These are phyloP conservation scores for Xiphorhynchus elegans DNA, from an alignment of 2,113 vertebrate species.

Conservation along the genomic window DNA sequence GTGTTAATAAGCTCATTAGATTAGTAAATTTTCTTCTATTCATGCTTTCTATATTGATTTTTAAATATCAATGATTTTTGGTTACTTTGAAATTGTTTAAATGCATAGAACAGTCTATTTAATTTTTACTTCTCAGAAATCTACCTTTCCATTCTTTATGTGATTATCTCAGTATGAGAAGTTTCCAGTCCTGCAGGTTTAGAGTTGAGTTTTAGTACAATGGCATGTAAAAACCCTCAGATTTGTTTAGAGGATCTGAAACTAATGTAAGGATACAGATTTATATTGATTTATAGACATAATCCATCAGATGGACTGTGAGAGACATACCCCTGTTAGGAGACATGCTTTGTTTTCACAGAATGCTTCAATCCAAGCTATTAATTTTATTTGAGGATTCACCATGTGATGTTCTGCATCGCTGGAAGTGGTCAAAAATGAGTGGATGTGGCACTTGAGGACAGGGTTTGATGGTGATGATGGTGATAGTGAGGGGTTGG, in stretches of 20 bases:
- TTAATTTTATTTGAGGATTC: not conserved
- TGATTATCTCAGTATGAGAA: not conserved
- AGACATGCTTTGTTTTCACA: not conserved
- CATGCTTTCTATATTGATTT: not conserved
- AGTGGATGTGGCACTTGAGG: not conserved
- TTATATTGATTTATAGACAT: not conserved
- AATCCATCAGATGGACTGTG: not conserved
- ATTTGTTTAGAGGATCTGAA: not conserved
- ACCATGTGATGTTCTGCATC: not conserved
- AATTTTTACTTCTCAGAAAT: not conserved
- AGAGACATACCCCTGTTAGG: not conserved
- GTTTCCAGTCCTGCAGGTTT: not conserved
- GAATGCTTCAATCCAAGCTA: not conserved
- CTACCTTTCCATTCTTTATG: not conserved
- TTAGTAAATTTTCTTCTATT: not conserved
- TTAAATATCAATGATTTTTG: not conserved
- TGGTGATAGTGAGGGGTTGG: not conserved
- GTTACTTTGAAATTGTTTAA: not conserved
- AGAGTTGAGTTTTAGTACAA: not conserved
- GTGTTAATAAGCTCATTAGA: not conserved
- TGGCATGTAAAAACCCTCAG: not conserved
- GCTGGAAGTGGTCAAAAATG: not conserved
- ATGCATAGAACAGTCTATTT: not conserved
- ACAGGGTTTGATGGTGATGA: not conserved
- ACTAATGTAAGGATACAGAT: not conserved